These are phyloP conservation scores for Panonychus citri DNA, from an alignment of 1,140 invertebrate genomes.

Conservation along the genomic window DNA sequence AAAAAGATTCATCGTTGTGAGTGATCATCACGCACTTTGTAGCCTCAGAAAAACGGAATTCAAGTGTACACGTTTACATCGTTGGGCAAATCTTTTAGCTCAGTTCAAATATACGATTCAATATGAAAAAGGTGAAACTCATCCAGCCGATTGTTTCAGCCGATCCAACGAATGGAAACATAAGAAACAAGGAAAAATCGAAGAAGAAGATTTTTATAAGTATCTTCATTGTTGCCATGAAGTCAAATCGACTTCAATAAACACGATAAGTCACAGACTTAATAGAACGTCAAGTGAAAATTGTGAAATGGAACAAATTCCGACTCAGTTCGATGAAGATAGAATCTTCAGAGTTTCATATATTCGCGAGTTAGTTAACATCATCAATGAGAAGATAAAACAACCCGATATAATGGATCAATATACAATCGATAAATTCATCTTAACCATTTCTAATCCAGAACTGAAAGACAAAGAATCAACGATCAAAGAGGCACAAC, in stretches of 20 bases:
- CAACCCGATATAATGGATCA: no score
- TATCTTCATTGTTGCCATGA: not conserved
- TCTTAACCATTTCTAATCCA: no score
- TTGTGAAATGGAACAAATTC: not conserved
- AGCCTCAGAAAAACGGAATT: constrained; percentile 25
- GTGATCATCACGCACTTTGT: constrained; percentile 26
- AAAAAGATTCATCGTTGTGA: constrained; percentile 26
- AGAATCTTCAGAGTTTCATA: no score
- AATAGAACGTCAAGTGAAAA: not conserved
- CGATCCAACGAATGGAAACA: not conserved
- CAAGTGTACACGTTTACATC: constrained; percentile 22
- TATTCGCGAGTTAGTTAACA: no score
- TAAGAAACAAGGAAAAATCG: not conserved
- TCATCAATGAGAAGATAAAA: not conserved
- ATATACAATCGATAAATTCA: no score
- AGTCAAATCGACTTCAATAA: no score
- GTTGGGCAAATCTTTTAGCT: constrained; percentile 27
- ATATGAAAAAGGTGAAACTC: not conserved
- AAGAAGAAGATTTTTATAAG: not conserved
- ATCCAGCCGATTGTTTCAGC: not conserved
- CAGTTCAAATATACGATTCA: constrained; percentile 24
- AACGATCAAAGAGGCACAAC: not conserved
- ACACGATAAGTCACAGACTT: not conserved
- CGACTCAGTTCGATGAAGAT: no score
- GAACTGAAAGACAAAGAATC: no score